Evolutionary conservation across 1,140 invertebrate species (phyloP), one percentile per base, ranked within the genome.

Genomic region (Helicoverpa zea): DNA sequence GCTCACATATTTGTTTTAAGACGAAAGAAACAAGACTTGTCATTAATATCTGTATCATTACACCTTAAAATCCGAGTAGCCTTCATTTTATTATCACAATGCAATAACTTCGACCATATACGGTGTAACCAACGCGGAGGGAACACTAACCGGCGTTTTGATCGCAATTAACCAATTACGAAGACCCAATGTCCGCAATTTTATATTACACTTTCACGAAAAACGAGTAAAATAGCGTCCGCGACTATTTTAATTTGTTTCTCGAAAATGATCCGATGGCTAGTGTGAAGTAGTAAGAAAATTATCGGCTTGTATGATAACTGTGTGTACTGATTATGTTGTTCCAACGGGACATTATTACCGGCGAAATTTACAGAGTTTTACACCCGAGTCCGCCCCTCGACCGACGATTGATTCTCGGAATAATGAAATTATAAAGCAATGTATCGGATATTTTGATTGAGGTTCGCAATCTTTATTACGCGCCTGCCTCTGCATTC

Each of bases 401-500:
- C 61, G 66, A 80, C 81, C 77, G 76, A 70, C 79, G 85, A 89
- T 90, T 90, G 87, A 90, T 90, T 90, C 88, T 78, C 49, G 49
- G 88, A 90, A 90, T 87, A 86, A 87, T 83, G 83, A 86, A 86
- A 86, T 86, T 84, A 86, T 86, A 84, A 87, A 77, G 68, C 68
- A 79, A 85, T 84, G 75, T 54, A 49, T 16, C 43, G 58, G 29
- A 70, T 85, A 66, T 81, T 85, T 81, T 81, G 83, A 85, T 81
- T 79, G 75, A 72, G 18, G 23, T 13, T 18, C 52, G 52, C 70
- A 47, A 72, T 68, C 78, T 84, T 77, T 49, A 77, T 81, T 76
- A 78, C 80, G 23, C 52, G 73, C 52, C 56, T 70, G 54, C 14
- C 16, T 72, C 54, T 18, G 30, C 47, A 59, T 64, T 59, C 18